Conservation (phyloP, 1,140 invertebrate genomes). For the Lepidurus packardi region DNA sequence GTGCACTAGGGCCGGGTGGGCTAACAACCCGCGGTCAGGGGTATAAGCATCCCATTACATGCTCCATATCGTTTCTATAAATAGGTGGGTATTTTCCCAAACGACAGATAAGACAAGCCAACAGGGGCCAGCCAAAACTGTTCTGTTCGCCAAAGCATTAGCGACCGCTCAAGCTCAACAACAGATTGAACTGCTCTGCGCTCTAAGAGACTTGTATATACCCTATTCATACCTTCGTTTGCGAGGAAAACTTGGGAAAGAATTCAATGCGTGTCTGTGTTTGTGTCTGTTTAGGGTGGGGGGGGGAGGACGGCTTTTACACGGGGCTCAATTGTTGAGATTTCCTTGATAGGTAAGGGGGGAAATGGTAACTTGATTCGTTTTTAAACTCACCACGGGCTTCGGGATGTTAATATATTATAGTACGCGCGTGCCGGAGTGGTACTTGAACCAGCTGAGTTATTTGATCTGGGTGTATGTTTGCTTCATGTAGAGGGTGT, state of each 20-base stretch:
- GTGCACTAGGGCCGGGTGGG: constrained; percentile 15
- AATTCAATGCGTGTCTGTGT: not conserved
- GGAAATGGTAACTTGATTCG: not conserved
- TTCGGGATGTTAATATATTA: not conserved
- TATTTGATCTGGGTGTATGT: constrained; percentile 5
- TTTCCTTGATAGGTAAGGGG: not conserved
- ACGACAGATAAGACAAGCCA: constrained; percentile 4
- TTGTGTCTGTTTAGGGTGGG: not conserved
- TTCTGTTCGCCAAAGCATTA: constrained; percentile 1
- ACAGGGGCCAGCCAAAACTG: not conserved
- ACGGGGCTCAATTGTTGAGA: not conserved
- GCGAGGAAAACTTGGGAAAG: too few species aligned
- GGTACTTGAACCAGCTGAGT: constrained; percentile 16
- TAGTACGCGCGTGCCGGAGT: not conserved
- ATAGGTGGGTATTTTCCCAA: not conserved
- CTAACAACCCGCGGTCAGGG: constrained; percentile 3
- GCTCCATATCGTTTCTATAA: constrained; percentile 19
- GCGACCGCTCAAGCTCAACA: not conserved
- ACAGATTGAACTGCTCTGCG: not conserved
- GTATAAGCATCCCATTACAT: constrained; percentile 12
- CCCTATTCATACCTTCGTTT: too few species aligned
- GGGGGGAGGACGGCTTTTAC: not conserved
- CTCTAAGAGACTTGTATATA: too few species aligned
- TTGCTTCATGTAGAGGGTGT: not conserved
- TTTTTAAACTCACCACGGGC: not conserved